Base-by-base conservation (phyloP, 1,140 invertebrate genomes). In the Eueides isabella region DNA sequence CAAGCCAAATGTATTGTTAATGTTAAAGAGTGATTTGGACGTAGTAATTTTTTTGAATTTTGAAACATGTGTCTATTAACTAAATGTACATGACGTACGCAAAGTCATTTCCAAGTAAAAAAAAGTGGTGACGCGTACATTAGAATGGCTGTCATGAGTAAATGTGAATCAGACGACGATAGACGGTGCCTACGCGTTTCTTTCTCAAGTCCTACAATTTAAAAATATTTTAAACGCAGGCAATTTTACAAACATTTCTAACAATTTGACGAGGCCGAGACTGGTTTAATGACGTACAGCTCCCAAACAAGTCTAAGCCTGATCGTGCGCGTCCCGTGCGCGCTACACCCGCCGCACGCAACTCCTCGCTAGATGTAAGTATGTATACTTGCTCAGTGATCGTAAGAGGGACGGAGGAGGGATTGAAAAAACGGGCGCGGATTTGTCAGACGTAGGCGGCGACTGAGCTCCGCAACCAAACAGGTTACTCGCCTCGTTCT, bases 371-470 rank as follows among this genome's bases (percentile, higher is more conserved):
- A 79, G 41, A 48, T 75, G 74, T 6, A 33, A 9, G 31, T 33
- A 33, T 80, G 74, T 79, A 76, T 71, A 74, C 28, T 44, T 73
- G 70, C 69, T 79, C 78, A 76, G 72, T 71, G 78, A 77, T 80
- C 70, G 74, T 74, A 16, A 44, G 72, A 72, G 77, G 70, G 78
- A 67, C 70, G 62, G 70, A 63, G 67, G 77, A 71, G 78, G 79
- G 67, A 70, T 80, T 44, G 76, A 74, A 81, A 86, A 86, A 83
- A 83, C 85, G 76, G 84, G 80, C 85, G 88, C 87, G 83, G 90
- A 91, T 92, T 92, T 92, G 89, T 88, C 81, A 85, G 87, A 83
- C 85, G 89, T 90, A 82, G 89, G 88, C 85, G 87, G 79, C 75
- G 78, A 75, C 80, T 79, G 82, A 78, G 80, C 77, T 73, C 77